Base-by-base conservation (phyloP, 1,140 invertebrate species). In the Drosophila subobscura region DNA sequence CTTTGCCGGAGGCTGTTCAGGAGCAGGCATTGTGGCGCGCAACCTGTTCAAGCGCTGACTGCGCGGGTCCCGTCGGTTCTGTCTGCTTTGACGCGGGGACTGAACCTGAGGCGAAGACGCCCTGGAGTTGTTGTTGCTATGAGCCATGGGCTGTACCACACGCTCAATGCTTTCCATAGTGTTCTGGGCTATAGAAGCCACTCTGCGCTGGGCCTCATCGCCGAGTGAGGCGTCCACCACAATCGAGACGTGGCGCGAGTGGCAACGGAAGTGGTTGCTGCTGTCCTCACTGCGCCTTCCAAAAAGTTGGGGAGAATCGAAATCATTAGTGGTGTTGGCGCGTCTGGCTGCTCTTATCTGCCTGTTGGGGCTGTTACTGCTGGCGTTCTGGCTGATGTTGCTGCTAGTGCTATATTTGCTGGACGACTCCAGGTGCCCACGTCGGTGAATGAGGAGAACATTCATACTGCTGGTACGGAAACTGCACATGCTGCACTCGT, bases 11-110 rank as follows among this genome's bases (percentile, higher is more conserved):
- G 64, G 57, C 8, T 33, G 33, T 10, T 70, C 27, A 0, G 80
- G 76, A 1, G 63, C 77, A 2, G 81, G 77, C 77, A 88, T 89
- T 7, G 73, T 89, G 47, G 72, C 72, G 14, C 63, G 53, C 29
- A 88, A 46, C 47, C 74, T 59, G 8, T 70, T 57, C 7, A 53
- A 51, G 8, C 79, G 83, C 8, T 75, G 64, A 14, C 63, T 92
- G 77, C 92, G 94, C 92, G 93, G 94, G 93, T 92, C 93, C 44
- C 94, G 94, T 1, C 58, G n/a, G 12, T 22, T 45, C 3, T 40
- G 49, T 3, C 22, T 60, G 45, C 23, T 67, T 46, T 51, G 56
- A 16, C 61, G 73, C 16, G 55, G 20, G 2, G 57, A 20, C 0
- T 8, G 2, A 27, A 22, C 46, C 44, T 37, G 33, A 2, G 37